These are phyloP conservation scores for Hydrochoerus hydrochaeris DNA, from an alignment of 2,113 vertebrate genomes.

Conservation along the genomic window DNA sequence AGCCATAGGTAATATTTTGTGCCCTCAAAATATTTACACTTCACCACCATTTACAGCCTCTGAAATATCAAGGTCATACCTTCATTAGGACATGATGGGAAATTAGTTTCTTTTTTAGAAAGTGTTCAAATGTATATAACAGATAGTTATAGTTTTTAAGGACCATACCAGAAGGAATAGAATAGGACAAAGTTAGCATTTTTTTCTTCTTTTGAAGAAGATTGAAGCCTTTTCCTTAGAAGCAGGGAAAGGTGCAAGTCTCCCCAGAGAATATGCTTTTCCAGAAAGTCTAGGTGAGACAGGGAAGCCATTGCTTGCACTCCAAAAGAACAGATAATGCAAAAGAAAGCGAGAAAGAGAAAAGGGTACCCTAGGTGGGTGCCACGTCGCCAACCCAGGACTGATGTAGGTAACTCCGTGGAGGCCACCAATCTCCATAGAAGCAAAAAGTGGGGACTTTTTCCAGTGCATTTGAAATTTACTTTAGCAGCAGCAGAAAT, in stretches of 20 bases:
- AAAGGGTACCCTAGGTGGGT: neutral
- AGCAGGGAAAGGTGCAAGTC: neutral
- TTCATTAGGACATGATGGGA: neutral
- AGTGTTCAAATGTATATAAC: neutral
- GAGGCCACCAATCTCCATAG: neutral
- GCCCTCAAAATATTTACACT: neutral
- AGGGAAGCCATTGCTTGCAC: neutral
- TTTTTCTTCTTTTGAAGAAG: neutral
- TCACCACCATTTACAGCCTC: neutral
- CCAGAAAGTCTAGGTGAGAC: neutral
- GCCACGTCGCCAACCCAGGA: neutral
- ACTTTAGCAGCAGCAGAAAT: neutral
- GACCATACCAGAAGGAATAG: neutral
- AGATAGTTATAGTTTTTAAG: neutral
- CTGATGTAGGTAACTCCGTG: neutral
- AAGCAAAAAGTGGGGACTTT: neutral
- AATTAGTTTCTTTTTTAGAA: neutral
- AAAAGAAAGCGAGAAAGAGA: conserved; percentile 1
- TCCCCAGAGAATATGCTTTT: neutral
- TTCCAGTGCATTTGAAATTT: neutral
- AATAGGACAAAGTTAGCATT: neutral
- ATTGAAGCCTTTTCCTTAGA: neutral
- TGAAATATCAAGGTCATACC: neutral
- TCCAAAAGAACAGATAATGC: neutral
- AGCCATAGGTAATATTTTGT: neutral